Evolutionary conservation across 2,113 vertebrate genomes (phyloP).

Genomic region (Promerops cafer): DNA sequence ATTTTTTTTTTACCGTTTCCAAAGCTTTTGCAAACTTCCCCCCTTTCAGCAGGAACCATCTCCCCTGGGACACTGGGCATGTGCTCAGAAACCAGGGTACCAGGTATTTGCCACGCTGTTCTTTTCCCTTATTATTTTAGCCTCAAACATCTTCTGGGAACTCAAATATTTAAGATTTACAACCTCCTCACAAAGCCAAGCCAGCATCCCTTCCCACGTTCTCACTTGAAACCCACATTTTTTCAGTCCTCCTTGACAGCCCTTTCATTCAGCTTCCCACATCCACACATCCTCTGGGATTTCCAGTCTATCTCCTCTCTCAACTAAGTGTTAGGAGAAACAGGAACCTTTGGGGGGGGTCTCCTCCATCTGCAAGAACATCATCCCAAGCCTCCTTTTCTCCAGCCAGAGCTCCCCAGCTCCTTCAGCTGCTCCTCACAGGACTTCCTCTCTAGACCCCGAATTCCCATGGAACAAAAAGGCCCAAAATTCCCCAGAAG

Average conservation of each 20-base stretch:
- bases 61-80: background rate
- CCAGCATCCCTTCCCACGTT: background rate
- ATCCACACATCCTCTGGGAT: background rate
- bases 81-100: background rate
- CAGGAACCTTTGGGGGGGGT: fast-evolving
- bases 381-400: background rate
- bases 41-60: background rate
- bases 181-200: background rate
- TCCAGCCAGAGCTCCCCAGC: background rate
- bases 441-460: background rate
- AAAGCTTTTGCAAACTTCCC: background rate
- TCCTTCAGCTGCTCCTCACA: background rate
- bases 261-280: background rate
- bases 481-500: background rate
- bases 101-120: background rate
- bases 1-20: fast-evolving
- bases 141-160: background rate
- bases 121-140: background rate
- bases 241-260: background rate
- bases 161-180: background rate
- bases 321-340: background rate
- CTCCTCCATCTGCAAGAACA: background rate
- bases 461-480: background rate
- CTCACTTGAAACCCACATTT: background rate
- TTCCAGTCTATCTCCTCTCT: background rate